phyloP scores from a whole-genome alignment of 2,113 vertebrate species.

The Dendrocopos noguchii region DNA sequence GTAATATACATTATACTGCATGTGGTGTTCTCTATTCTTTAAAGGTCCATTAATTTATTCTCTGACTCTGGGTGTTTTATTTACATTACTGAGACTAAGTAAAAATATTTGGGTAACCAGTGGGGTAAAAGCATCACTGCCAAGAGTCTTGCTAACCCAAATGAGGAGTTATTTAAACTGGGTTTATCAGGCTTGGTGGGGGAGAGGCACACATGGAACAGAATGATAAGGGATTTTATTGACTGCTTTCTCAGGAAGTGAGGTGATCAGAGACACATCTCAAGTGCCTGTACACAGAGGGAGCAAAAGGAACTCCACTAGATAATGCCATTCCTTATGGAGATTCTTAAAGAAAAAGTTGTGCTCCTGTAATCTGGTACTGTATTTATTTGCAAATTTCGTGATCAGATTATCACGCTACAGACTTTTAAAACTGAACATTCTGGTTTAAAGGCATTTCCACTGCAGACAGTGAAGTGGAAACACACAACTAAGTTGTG shows the following conservation, averaged over 20 bases:
- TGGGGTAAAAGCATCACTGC: accelerated
- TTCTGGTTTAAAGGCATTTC: neutral
- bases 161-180: neutral
- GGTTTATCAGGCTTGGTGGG: neutral
- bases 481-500: neutral
- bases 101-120: neutral
- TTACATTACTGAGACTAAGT: neutral
- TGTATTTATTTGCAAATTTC: neutral
- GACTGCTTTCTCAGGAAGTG: neutral
- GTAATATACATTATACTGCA: neutral
- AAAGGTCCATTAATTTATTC: neutral
- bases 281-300: neutral
- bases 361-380: neutral
- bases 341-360: neutral
- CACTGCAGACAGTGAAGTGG: neutral
- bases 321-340: neutral
- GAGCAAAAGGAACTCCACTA: neutral
- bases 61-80: neutral
- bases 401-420: neutral
- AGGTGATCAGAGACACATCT: neutral
- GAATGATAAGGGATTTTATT: neutral
- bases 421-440: neutral
- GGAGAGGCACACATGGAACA: accelerated
- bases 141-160: neutral
- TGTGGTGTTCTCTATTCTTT: neutral